Conservation (phyloP, 2,888 invertebrate species). For the Pterostichus madidus region DNA sequence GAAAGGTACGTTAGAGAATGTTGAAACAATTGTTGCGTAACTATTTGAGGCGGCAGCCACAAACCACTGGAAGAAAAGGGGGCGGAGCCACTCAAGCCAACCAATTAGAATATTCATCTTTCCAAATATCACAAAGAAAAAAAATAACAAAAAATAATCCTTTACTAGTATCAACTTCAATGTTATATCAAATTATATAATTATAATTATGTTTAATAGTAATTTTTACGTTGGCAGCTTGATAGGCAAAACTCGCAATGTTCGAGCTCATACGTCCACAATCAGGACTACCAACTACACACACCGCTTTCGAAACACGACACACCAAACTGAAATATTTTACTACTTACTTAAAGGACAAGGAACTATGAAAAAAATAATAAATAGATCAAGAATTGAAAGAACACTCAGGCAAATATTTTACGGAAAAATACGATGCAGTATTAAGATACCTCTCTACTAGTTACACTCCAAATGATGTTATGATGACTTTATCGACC, state of each 20-base stretch:
- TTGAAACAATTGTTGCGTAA: constrained; percentile 68
- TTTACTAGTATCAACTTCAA: background rate
- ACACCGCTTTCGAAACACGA: constrained; percentile 47
- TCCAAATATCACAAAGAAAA: background rate
- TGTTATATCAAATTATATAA: background rate
- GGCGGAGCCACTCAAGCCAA: constrained; percentile 76
- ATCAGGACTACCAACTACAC: constrained; percentile 71
- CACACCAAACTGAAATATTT: constrained; percentile 56
- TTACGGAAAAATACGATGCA: constrained; percentile 59
- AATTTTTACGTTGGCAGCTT: constrained; percentile 71
- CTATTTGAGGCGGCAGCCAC: constrained; percentile 75
- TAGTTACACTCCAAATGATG: constrained; percentile 5
- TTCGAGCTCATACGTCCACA: constrained; percentile 74
- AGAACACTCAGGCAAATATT: constrained; percentile 49
- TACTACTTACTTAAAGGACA: constrained; percentile 44
- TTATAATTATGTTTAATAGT: background rate
- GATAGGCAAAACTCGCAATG: constrained; percentile 77
- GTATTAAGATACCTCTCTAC: constrained; percentile 62
- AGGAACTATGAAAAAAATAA: constrained; percentile 61
- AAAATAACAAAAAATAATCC: background rate
- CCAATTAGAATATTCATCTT: constrained; percentile 25
- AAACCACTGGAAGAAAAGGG: constrained; percentile 76
- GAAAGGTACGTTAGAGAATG: constrained; percentile 73
- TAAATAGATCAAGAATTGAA: constrained; percentile 41
- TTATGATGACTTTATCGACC: constrained; percentile 20